These are phyloP conservation scores for Spondyliosoma cantharus DNA, from an alignment of 2,797 vertebrate species.

Conservation along the genomic window DNA sequence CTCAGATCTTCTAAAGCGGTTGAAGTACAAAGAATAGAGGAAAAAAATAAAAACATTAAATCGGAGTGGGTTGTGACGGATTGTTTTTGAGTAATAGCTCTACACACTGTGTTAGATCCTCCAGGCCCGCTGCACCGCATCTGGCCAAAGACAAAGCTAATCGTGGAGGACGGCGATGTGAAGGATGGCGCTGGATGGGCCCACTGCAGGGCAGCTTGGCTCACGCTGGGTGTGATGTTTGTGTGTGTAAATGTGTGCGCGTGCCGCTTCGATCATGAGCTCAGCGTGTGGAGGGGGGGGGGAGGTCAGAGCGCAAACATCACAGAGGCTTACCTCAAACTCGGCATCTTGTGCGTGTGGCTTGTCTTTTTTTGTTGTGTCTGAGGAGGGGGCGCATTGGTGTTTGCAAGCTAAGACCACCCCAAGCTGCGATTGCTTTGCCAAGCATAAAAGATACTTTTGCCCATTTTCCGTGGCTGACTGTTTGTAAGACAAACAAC, in stretches of 20 bases:
- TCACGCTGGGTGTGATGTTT: slow-evolving; percentile 77
- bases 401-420: slow-evolving; percentile 44
- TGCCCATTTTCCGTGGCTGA: slow-evolving; percentile 48
- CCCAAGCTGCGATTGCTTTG: slow-evolving; percentile 50
- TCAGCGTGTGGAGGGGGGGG: slow-evolving; percentile 33
- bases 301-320: slow-evolving; percentile 74
- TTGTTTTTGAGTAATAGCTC: slow-evolving; percentile 78
- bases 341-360: slow-evolving; percentile 41
- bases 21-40: slow-evolving; percentile 66
- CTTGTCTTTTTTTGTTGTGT: slow-evolving; percentile 20
- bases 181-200: slow-evolving; percentile 70
- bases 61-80: slow-evolving; percentile 67
- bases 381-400: slow-evolving; percentile 6
- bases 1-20: slow-evolving; percentile 51
- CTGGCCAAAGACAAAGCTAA: slow-evolving; percentile 78
- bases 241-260: slow-evolving; percentile 57
- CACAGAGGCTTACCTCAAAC: slow-evolving; percentile 74
- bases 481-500: slow-evolving; percentile 65
- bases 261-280: slow-evolving; percentile 61
- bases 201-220: slow-evolving; percentile 72
- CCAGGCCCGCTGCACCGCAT: slow-evolving; percentile 72
- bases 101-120: slow-evolving; percentile 72
- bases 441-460: slow-evolving; percentile 47
- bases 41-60: slow-evolving; percentile 48
- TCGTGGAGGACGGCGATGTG: slow-evolving; percentile 74